Conservation (phyloP, 2,113 vertebrate species). For the Phasianus colchicus region DNA sequence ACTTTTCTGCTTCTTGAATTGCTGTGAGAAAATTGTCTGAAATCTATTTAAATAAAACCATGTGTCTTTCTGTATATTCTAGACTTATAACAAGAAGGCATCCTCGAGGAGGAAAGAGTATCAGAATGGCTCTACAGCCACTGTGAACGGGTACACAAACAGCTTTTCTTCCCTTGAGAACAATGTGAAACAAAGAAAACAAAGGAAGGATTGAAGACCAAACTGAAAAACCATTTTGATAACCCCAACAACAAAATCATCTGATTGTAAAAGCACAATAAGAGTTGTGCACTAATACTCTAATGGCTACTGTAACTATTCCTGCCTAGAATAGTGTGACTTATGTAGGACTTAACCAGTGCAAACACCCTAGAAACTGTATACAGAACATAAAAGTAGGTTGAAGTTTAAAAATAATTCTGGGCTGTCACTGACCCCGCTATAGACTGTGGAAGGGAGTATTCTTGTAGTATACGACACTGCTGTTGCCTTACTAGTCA, state of each 20-base stretch:
- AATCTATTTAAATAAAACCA: conserved; percentile 33
- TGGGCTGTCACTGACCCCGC: conserved; percentile 76
- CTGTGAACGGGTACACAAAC: conserved; percentile 86
- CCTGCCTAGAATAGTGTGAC: conserved; percentile 80
- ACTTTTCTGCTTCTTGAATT: not conserved
- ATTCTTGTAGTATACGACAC: conserved; percentile 81
- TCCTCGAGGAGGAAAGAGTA: conserved; percentile 84
- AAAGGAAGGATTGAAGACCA: conserved; percentile 86
- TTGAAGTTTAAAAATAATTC: conserved; percentile 77
- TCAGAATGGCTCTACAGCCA: conserved; percentile 81
- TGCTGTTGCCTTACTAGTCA: conserved; percentile 90
- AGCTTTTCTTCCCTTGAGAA: conserved; percentile 80
- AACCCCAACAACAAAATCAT: conserved; percentile 71
- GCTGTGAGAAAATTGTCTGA: conserved; percentile 17
- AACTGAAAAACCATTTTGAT: conserved; percentile 68
- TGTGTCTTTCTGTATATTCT: conserved; percentile 40
- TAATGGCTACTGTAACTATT: conserved; percentile 82
- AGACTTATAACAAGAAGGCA: conserved; percentile 94
- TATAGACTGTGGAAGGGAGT: conserved; percentile 81
- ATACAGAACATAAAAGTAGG: conserved; percentile 75
- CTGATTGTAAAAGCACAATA: conserved; percentile 81
- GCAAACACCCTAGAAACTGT: conserved; percentile 79
- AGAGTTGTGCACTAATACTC: conserved; percentile 78
- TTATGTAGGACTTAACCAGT: conserved; percentile 80
- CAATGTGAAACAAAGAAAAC: conserved; percentile 84